Conservation (phyloP, 2,113 vertebrate species). For the Hyperoodon ampullatus region DNA sequence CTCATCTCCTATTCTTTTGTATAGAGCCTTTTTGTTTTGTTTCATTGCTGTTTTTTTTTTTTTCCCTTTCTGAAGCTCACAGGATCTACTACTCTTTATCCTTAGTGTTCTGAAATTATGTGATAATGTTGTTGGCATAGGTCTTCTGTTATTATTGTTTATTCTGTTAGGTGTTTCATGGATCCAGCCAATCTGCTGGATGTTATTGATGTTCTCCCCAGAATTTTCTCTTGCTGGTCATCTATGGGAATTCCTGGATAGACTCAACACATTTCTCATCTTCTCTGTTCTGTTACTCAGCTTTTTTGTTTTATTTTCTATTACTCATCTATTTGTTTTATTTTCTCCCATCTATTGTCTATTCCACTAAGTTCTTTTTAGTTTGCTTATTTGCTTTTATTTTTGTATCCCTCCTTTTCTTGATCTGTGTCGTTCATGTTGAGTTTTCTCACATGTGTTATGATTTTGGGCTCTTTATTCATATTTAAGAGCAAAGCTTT, state of each 20-base stretch:
- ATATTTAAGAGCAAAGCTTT: neutral
- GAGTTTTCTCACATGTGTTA: neutral
- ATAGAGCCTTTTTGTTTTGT: neutral
- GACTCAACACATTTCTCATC: neutral
- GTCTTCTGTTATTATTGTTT: neutral
- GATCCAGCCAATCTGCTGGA: neutral
- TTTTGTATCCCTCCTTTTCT: neutral
- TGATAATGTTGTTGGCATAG: neutral
- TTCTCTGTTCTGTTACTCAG: neutral
- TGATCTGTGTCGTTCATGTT: neutral
- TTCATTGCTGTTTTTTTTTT: neutral
- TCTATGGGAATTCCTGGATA: neutral
- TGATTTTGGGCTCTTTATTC: neutral
- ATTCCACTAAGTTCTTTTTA: neutral
- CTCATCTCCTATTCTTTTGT: neutral
- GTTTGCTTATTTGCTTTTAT: neutral
- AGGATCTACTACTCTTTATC: neutral
- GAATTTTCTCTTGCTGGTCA: neutral
- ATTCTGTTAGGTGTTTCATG: neutral
- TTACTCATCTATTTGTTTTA: neutral
- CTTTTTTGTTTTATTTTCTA: neutral
- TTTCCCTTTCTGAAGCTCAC: neutral
- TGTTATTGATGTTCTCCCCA: neutral
- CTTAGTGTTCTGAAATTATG: neutral
- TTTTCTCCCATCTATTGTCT: neutral